Percentiles rank a stretch among this genome's conserved stretches.
These are phyloP conservation scores for Acridotheres tristis DNA, from an alignment of 2,797 vertebrate species.

Conservation along the genomic window DNA sequence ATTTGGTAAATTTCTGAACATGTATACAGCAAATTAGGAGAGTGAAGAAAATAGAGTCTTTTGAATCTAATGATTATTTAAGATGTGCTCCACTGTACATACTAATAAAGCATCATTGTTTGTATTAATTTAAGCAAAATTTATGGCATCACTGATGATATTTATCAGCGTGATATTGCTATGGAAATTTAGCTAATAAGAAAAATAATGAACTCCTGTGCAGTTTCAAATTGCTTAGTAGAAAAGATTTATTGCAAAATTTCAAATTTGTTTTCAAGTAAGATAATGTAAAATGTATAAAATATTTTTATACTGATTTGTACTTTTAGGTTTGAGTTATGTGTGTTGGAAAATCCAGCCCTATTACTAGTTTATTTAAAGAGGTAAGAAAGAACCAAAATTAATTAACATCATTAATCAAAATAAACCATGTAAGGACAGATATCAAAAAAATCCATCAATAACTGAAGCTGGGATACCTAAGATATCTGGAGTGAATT, in stretches of 20 bases:
- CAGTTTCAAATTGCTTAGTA: not conserved
- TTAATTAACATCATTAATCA: not conserved
- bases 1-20: not conserved
- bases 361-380: not conserved
- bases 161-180: slow-evolving; percentile 36
- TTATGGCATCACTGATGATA: slow-evolving; percentile 26
- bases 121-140: slow-evolving; percentile 38
- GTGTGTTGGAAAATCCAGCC: not conserved
- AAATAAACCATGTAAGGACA: not conserved
- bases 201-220: slow-evolving; percentile 40
- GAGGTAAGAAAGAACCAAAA: not conserved
- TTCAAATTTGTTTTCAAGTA: not conserved
- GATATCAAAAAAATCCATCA: not conserved
- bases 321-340: not conserved
- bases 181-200: slow-evolving; percentile 40
- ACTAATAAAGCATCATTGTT: not conserved
- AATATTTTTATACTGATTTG: not conserved
- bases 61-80: slow-evolving; percentile 50
- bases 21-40: not conserved
- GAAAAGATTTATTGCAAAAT: slow-evolving; percentile 19
- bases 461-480: not conserved
- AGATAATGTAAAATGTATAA: not conserved
- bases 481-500: not conserved
- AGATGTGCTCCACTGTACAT: not conserved
- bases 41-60: not conserved